A percentile compares a stretch with the other conserved stretches of the same genome.
phyloP scores from a whole-genome alignment of 2,888 invertebrate species.

The Pyrrhia umbra region DNA sequence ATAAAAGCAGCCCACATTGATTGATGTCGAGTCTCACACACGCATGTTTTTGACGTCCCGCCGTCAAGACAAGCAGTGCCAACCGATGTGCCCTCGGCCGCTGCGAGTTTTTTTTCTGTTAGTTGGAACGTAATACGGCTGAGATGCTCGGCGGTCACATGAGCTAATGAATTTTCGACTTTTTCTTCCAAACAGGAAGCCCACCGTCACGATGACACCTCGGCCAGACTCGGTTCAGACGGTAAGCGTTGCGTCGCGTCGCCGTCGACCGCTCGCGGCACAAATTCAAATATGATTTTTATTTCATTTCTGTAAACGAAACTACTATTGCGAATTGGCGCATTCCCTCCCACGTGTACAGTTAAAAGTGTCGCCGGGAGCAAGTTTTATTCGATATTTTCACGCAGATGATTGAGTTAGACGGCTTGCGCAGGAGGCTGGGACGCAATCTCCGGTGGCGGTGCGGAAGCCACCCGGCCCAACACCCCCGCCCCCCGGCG shows the following conservation, averaged over 20 bases:
- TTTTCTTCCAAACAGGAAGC: constrained; percentile 78
- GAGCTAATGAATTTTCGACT: constrained; percentile 77
- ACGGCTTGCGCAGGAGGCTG: constrained; percentile 85
- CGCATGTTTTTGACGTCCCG: constrained; percentile 84
- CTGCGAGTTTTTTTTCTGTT: constrained; percentile 72
- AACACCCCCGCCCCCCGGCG: constrained; percentile 35
- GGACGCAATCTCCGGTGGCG: constrained; percentile 87
- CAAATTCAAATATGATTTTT: constrained; percentile 71
- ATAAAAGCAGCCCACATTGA: constrained; percentile 84
- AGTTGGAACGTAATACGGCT: constrained; percentile 75
- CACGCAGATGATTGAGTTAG: constrained; percentile 87
- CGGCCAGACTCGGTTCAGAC: constrained; percentile 64
- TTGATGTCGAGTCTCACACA: constrained; percentile 85
- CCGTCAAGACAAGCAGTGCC: constrained; percentile 83
- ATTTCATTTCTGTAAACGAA: constrained; percentile 70
- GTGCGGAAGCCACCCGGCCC: constrained; percentile 71
- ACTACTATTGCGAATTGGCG: constrained; percentile 69
- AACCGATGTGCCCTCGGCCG: constrained; percentile 73
- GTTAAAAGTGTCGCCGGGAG: constrained; percentile 78
- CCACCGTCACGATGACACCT: constrained; percentile 66
- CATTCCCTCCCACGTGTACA: constrained; percentile 71
- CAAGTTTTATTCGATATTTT: constrained; percentile 86
- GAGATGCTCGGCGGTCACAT: constrained; percentile 69
- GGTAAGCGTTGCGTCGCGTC: constrained; percentile 32
- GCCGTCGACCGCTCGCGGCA: constrained; percentile 56